Evolutionary conservation across 2,797 vertebrate species (phyloP).

Genomic region (Hafferia zeledoni): DNA sequence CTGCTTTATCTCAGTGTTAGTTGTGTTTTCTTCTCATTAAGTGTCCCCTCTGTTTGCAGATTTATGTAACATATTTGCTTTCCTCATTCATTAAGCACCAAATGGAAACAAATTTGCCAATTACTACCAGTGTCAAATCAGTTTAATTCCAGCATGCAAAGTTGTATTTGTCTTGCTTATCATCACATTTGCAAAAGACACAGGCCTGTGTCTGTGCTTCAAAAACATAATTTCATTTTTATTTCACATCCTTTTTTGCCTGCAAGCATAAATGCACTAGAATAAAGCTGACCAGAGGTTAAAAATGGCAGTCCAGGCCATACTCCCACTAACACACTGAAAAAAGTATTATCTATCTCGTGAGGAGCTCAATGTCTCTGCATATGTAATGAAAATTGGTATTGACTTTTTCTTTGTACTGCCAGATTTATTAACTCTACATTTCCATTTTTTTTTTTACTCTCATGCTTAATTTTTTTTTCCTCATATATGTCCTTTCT

Average conservation of each 20-base stretch:
- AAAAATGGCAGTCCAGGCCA: background rate
- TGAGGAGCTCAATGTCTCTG: background rate
- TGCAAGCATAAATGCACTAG: background rate
- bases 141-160: background rate
- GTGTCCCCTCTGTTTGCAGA: background rate
- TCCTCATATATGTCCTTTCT: background rate
- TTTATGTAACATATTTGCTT: slow-evolving; percentile 30
- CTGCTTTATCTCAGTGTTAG: background rate
- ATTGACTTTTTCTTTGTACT: background rate
- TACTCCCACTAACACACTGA: background rate
- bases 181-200: background rate
- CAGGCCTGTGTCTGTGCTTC: background rate
- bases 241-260: background rate
- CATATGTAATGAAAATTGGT: background rate
- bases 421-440: background rate
- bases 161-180: background rate
- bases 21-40: slow-evolving; percentile 18
- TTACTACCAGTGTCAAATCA: background rate
- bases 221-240: background rate
- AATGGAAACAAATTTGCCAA: slow-evolving; percentile 37
- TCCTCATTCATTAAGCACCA: slow-evolving; percentile 40
- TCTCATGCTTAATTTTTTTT: background rate
- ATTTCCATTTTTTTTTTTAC: background rate
- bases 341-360: fast-evolving
- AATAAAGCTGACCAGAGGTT: background rate